Percentiles rank a stretch among this genome's conserved stretches.
Evolutionary conservation across 2,797 vertebrate species (phyloP).

Genomic region (Eutrigla gurnardus): DNA sequence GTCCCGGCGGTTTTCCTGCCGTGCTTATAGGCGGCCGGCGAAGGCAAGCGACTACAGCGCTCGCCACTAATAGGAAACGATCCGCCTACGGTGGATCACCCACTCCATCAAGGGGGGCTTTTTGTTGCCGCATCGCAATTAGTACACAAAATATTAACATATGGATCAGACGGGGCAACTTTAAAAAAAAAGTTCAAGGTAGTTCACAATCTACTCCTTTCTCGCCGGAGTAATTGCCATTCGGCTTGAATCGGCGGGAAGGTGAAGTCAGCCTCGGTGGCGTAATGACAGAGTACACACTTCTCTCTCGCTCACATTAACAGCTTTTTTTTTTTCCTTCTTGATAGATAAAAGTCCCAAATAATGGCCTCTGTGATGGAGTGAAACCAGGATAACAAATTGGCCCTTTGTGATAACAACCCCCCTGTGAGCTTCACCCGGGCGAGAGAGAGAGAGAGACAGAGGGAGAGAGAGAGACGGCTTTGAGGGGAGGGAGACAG

Average conservation of each 20-base stretch:
- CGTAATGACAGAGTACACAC: constrained; percentile 72
- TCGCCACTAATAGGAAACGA: constrained; percentile 54
- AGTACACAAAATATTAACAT: constrained; percentile 71
- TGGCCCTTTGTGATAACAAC: constrained; percentile 77
- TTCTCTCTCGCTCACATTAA: constrained; percentile 69
- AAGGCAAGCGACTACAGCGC: too few relatives aligned
- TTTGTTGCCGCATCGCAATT: constrained; percentile 58
- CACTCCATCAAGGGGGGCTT: constrained; percentile 60
- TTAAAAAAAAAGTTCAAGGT: constrained; percentile 62
- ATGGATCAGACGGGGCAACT: constrained; percentile 61
- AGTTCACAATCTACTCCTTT: constrained; percentile 55
- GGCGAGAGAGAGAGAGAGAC: constrained; percentile 67
- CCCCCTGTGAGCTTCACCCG: constrained; percentile 65
- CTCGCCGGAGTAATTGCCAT: constrained; percentile 60
- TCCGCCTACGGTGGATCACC: constrained; percentile 53
- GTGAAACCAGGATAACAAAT: constrained; percentile 78
- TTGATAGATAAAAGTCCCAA: constrained; percentile 79
- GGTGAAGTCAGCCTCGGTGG: constrained; percentile 60
- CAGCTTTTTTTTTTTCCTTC: constrained; percentile 49
- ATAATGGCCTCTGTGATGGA: constrained; percentile 78
- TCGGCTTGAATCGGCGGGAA: constrained; percentile 48
- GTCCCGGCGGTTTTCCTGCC: constrained; percentile 29
- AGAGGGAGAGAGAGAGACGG: constrained; percentile 67
- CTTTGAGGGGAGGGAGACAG: constrained; percentile 59
- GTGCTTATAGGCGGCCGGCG: neutral